Conservation (phyloP, 2,113 vertebrate genomes). For the Asarcornis scutulata region DNA sequence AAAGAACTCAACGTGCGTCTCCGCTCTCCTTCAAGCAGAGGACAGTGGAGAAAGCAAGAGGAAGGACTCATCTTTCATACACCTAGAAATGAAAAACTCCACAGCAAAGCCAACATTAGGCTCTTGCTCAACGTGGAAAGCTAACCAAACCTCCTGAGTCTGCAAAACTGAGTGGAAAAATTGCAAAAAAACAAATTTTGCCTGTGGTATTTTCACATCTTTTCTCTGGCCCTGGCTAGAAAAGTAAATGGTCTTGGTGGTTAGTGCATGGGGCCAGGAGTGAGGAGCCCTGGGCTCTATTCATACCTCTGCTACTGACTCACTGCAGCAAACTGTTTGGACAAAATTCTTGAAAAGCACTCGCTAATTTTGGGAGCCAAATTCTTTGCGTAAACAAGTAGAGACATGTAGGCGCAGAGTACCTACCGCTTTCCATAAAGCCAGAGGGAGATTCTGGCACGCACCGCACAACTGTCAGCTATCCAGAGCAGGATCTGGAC, state of each 20-base stretch:
- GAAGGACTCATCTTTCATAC: slow-evolving; percentile 8
- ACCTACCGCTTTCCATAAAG: neutral
- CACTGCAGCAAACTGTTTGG: slow-evolving; percentile 4
- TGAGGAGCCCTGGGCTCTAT: slow-evolving; percentile 31
- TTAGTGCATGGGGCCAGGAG: slow-evolving; percentile 16
- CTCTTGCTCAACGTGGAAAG: neutral
- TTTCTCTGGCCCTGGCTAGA: neutral
- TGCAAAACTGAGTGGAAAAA: slow-evolving; percentile 49
- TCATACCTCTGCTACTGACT: slow-evolving; percentile 55
- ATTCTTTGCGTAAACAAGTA: neutral
- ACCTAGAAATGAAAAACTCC: neutral
- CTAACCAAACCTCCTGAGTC: slow-evolving; percentile 51
- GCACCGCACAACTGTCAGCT: neutral
- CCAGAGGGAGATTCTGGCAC: neutral
- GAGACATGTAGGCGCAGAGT: neutral
- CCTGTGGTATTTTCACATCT: slow-evolving; percentile 62
- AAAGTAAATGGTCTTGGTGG: slow-evolving; percentile 48
- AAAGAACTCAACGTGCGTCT: neutral
- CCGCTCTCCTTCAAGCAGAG: neutral
- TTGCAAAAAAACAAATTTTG: neutral
- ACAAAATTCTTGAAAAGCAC: slow-evolving; percentile 66
- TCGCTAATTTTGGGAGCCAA: neutral
- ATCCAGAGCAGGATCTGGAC: neutral
- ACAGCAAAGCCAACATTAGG: neutral
- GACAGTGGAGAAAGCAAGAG: neutral